Evolutionary conservation across 2,113 vertebrate species (phyloP).

Genomic region (Paradoxurus hermaphroditus): DNA sequence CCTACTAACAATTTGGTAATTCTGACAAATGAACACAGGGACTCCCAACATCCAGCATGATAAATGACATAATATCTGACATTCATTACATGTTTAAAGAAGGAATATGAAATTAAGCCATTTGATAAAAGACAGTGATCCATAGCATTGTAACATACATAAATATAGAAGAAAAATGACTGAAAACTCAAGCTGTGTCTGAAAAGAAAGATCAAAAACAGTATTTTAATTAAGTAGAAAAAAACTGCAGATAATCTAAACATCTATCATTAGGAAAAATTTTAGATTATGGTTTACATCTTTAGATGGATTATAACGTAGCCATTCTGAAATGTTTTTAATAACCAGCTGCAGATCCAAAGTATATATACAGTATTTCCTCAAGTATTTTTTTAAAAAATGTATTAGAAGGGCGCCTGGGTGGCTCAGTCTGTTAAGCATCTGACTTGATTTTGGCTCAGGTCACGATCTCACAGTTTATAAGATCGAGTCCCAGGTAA

Average conservation of each 20-base stretch:
- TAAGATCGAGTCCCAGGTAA: too few relatives aligned
- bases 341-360: neutral
- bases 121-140: neutral
- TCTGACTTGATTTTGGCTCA: too few relatives aligned
- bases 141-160: neutral
- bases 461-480: too few relatives aligned
- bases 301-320: neutral
- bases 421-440: too few relatives aligned
- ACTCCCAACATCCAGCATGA: neutral
- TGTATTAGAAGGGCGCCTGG: too few relatives aligned
- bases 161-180: neutral
- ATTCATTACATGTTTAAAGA: conserved; percentile 3
- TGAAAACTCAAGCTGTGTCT: neutral
- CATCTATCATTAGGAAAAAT: neutral
- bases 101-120: conserved; percentile 18
- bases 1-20: neutral
- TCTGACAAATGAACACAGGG: neutral
- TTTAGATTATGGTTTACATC: neutral
- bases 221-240: neutral
- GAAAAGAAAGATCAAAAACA: conserved; percentile 33
- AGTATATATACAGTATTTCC: neutral
- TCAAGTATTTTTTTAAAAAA: conserved; percentile 2
- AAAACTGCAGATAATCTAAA: neutral
- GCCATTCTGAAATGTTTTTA: conserved; percentile 22
- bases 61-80: neutral